phyloP scores from a whole-genome alignment of 2,888 invertebrate species.

The Cheilosia vulpina region DNA sequence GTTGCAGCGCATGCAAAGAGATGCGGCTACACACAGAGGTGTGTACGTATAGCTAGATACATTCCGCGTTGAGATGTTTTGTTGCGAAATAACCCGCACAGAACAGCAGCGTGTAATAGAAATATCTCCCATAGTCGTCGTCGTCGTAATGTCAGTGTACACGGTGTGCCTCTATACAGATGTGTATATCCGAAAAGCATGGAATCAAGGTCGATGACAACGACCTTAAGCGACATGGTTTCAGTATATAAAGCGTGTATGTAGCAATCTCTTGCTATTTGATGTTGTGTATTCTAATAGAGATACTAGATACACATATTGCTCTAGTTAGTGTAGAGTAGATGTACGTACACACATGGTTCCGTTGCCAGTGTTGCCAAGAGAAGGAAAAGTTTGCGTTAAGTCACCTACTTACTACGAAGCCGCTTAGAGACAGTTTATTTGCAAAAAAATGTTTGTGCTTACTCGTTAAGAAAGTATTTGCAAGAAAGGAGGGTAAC shows the following conservation, averaged over 20 bases:
- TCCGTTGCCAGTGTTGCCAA: slow-evolving; percentile 52
- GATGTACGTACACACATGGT: slow-evolving; percentile 40
- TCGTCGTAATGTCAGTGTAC: slow-evolving; percentile 10
- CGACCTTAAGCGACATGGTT: slow-evolving; percentile 74
- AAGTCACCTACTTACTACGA: too few relatives aligned
- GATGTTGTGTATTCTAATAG: slow-evolving; percentile 42
- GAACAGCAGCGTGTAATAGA: slow-evolving; percentile 24
- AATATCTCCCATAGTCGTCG: background rate
- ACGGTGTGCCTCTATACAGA: background rate
- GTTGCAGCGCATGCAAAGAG: slow-evolving; percentile 37
- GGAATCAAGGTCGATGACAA: slow-evolving; percentile 76
- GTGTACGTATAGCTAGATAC: slow-evolving; percentile 1
- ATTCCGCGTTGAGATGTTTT: slow-evolving; percentile 52
- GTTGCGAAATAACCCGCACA: slow-evolving; percentile 25
- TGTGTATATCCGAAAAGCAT: slow-evolving; percentile 50
- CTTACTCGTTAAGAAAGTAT: too few relatives aligned
- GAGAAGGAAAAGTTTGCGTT: background rate
- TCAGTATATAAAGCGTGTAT: slow-evolving; percentile 36
- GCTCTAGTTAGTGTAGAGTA: slow-evolving; percentile 32
- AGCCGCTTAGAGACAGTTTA: too few relatives aligned
- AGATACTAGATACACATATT: slow-evolving; percentile 57
- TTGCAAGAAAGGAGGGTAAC: too few relatives aligned
- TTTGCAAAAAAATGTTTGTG: too few relatives aligned
- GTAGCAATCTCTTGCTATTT: slow-evolving; percentile 30
- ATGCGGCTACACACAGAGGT: slow-evolving; percentile 24